Conservation (phyloP, 2,797 vertebrate genomes). For the Rousettus madagascariensis region DNA sequence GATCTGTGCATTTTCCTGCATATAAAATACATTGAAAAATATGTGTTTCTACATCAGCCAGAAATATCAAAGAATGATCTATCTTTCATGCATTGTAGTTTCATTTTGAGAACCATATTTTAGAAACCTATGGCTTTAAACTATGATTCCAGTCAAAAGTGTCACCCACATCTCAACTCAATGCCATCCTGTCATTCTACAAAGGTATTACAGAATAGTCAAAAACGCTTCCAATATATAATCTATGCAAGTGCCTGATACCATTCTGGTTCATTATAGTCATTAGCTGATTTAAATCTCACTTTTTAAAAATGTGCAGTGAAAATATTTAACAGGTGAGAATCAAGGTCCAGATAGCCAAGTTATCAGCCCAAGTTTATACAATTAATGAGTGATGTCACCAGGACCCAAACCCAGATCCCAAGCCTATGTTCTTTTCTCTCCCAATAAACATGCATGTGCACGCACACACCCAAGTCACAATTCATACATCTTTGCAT, state of each 20-base stretch:
- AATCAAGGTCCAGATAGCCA: background rate
- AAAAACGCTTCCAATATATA: background rate
- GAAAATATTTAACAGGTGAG: slow-evolving; percentile 26
- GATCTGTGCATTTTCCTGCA: background rate
- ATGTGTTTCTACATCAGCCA: background rate
- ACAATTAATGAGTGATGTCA: background rate
- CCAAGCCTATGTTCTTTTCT: background rate
- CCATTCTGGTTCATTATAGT: background rate
- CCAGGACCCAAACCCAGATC: background rate
- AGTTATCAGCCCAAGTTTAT: background rate
- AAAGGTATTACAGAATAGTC: background rate
- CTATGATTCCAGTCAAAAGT: background rate
- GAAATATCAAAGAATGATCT: background rate
- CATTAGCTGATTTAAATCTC: slow-evolving; percentile 27
- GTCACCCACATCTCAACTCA: background rate
- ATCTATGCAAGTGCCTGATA: background rate
- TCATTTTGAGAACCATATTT: background rate
- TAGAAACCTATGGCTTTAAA: slow-evolving; percentile 23
- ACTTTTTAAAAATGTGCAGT: background rate
- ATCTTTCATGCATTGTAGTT: background rate
- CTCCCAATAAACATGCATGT: background rate
- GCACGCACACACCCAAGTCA: background rate
- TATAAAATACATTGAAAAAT: background rate
- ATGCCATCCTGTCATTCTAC: background rate
- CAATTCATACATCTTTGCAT: background rate